phyloP scores from a whole-genome alignment of 2,113 vertebrate species.

The Anhinga anhinga region DNA sequence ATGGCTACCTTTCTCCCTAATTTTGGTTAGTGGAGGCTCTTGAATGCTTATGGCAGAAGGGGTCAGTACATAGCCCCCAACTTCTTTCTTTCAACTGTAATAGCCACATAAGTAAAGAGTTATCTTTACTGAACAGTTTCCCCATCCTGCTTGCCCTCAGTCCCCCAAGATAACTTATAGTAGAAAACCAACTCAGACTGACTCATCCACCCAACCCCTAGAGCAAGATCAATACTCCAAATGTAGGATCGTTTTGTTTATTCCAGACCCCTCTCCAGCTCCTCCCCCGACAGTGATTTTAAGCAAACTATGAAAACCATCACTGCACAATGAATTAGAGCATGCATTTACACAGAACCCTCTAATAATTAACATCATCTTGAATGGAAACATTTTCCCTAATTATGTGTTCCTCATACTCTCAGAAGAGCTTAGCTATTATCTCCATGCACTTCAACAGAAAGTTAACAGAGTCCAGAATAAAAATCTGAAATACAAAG shows the following conservation, averaged over 20 bases:
- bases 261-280: background rate
- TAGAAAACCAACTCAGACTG: background rate
- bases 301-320: background rate
- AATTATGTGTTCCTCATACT: background rate
- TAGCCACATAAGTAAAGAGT: background rate
- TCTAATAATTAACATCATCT: background rate
- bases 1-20: background rate
- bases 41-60: background rate
- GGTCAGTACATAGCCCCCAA: background rate
- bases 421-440: background rate
- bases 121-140: background rate
- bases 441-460: background rate
- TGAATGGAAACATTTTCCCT: background rate
- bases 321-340: background rate
- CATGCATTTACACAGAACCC: background rate
- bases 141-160: background rate
- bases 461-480: background rate
- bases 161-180: background rate
- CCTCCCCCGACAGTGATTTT: background rate
- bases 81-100: background rate
- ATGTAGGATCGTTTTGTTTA: background rate
- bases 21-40: background rate
- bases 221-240: background rate
- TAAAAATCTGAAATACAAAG: background rate
- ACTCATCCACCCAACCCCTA: background rate